A percentile compares a stretch with the other conserved stretches of the same genome.
Evolutionary conservation across 2,113 vertebrate species (phyloP).

Genomic region (Paralichthys olivaceus): DNA sequence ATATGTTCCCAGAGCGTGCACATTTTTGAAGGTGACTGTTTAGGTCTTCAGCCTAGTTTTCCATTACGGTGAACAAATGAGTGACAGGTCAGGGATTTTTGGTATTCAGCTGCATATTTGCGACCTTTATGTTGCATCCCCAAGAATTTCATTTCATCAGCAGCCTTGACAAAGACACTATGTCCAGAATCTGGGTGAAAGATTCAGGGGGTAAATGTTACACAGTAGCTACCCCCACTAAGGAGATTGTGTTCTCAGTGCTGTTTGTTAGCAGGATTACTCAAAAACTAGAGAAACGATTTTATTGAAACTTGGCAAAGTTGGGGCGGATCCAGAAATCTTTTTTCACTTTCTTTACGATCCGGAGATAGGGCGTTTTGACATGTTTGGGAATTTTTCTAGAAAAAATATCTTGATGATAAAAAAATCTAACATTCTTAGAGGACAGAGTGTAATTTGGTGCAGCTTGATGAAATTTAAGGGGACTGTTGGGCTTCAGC

Average conservation of each 20-base stretch:
- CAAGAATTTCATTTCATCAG: not conserved
- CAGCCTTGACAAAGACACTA: not conserved
- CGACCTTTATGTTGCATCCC: not conserved
- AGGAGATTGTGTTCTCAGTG: not conserved
- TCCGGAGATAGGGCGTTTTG: too few species aligned
- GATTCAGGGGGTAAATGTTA: not conserved
- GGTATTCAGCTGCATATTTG: not conserved
- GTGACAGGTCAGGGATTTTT: not conserved
- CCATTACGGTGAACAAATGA: slow-evolving; percentile 8
- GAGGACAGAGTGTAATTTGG: too few species aligned
- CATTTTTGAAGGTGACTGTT: slow-evolving; percentile 8
- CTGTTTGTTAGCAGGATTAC: too few species aligned
- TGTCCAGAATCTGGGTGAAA: not conserved
- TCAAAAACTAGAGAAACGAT: too few species aligned
- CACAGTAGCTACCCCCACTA: not conserved
- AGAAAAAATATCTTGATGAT: too few species aligned
- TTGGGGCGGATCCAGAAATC: too few species aligned
- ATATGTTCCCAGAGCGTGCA: not conserved
- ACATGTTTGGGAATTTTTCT: too few species aligned
- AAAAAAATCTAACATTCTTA: too few species aligned
- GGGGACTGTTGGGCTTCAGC: too few species aligned
- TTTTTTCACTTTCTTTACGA: too few species aligned
- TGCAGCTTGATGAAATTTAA: too few species aligned
- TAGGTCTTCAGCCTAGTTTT: slow-evolving; percentile 3
- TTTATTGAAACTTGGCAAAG: too few species aligned